These are phyloP conservation scores for Harpalus rubripes DNA, from an alignment of 2,888 invertebrate genomes.

Conservation along the genomic window DNA sequence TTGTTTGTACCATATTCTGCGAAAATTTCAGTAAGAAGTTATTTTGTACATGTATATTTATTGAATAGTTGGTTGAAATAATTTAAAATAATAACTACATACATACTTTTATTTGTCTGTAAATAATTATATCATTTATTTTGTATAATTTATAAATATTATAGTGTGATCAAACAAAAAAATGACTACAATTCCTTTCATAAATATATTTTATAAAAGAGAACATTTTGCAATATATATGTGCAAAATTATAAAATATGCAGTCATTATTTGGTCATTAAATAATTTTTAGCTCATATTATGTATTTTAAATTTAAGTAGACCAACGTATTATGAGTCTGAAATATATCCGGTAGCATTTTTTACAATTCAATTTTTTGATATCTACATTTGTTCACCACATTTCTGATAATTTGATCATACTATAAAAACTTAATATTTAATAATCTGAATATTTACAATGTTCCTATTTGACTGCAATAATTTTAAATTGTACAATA, in stretches of 20 bases:
- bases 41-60: too few relatives aligned
- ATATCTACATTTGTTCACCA: slow-evolving; percentile 24
- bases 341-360: slow-evolving; percentile 24
- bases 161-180: neutral
- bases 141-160: neutral
- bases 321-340: neutral
- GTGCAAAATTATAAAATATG: too few relatives aligned
- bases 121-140: too few relatives aligned
- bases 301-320: neutral
- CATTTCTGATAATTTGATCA: slow-evolving; percentile 24
- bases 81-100: too few relatives aligned
- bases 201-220: too few relatives aligned
- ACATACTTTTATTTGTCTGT: too few relatives aligned
- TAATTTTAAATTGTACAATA: slow-evolving; percentile 1
- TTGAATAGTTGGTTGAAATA: too few relatives aligned
- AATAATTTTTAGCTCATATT: too few relatives aligned
- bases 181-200: neutral
- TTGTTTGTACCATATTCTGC: too few relatives aligned
- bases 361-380: slow-evolving; percentile 11
- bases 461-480: slow-evolving; percentile 38
- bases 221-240: too few relatives aligned
- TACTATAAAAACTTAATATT: slow-evolving; percentile 31
- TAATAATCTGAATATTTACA: slow-evolving; percentile 17
- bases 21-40: too few relatives aligned
- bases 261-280: too few relatives aligned